These are phyloP conservation scores for Dasyurus viverrinus DNA, from an alignment of 2,113 vertebrate species.

Conservation along the genomic window DNA sequence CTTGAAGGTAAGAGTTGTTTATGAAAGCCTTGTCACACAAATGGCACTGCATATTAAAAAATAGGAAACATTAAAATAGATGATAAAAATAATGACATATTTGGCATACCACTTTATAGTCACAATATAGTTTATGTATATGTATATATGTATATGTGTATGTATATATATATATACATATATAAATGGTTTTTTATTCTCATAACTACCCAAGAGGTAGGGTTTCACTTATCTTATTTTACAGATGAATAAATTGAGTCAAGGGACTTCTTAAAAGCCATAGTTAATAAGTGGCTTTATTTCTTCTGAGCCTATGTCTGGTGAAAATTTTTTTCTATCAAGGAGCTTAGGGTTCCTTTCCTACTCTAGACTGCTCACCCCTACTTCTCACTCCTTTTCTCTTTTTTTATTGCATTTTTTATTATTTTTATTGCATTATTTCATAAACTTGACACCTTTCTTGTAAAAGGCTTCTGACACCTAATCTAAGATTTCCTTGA, in stretches of 20 bases:
- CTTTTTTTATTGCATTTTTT: too few species aligned
- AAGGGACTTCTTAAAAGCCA: neutral
- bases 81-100: neutral
- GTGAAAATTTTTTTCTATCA: neutral
- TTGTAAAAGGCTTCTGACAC: neutral
- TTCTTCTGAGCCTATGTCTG: neutral
- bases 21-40: constrained; percentile 83
- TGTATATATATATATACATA: too few species aligned
- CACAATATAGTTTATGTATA: neutral
- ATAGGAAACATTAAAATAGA: neutral
- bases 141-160: too few species aligned
- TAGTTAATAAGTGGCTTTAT: neutral
- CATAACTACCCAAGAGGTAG: neutral
- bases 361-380: neutral
- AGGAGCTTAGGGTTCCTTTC: neutral
- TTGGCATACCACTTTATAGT: neutral
- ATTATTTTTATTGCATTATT: too few species aligned
- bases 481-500: neutral
- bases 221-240: neutral
- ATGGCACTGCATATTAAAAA: constrained; percentile 77
- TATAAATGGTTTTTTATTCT: neutral
- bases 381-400: neutral
- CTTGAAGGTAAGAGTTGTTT: constrained; percentile 80
- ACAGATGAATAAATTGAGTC: neutral
- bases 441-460: neutral